Evolutionary conservation across 2,113 vertebrate genomes (phyloP).

Genomic region (Lophura nycthemera): DNA sequence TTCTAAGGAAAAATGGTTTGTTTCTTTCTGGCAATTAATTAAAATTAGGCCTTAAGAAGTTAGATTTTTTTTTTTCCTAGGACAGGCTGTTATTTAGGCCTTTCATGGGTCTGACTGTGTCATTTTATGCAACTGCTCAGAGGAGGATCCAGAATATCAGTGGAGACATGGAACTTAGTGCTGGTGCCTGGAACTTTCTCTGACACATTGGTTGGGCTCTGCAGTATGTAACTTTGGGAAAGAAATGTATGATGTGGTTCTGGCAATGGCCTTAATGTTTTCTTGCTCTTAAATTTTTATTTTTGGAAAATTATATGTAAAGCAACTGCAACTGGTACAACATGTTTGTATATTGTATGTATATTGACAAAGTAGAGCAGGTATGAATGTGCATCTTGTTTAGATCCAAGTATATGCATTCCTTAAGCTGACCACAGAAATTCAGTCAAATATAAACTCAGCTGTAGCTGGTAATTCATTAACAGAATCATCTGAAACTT

Average conservation of each 20-base stretch:
- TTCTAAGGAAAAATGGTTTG: not conserved
- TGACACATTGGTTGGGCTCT: not conserved
- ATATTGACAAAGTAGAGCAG: not conserved
- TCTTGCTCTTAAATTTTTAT: not conserved
- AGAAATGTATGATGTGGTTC: not conserved
- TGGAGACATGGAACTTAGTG: not conserved
- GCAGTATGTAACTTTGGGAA: not conserved
- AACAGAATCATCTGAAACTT: conserved; percentile 27
- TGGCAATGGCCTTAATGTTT: not conserved
- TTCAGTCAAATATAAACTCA: conserved; percentile 23
- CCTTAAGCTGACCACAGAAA: conserved; percentile 25
- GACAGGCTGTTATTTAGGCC: not conserved
- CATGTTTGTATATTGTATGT: not conserved
- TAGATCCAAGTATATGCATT: not conserved
- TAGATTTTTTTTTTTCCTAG: not conserved
- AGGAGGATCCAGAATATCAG: not conserved
- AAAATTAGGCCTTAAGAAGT: not conserved
- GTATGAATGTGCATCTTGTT: not conserved
- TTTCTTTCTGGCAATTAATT: conserved; percentile 17
- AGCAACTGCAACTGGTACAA: not conserved
- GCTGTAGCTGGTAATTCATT: conserved; percentile 8
- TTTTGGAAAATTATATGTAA: not conserved
- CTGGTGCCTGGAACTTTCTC: not conserved
- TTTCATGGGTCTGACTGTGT: not conserved
- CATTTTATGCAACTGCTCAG: not conserved